These are phyloP conservation scores for Acropora yongei DNA, from an alignment of 64 coral and sea anemone genomes.

Conservation along the genomic window DNA sequence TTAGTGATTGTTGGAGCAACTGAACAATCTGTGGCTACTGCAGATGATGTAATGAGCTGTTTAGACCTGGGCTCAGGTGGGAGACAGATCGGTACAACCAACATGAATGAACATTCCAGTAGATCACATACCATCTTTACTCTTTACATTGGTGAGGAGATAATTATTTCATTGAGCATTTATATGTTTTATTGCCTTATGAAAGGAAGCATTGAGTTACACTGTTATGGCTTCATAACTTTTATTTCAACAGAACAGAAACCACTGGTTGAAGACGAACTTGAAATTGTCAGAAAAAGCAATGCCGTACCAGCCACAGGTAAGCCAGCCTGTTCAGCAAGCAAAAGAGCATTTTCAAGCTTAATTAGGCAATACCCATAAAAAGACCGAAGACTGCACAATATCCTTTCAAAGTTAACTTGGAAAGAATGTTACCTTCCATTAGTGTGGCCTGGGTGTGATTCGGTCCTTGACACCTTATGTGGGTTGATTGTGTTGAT, in stretches of 20 bases:
- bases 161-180: not conserved
- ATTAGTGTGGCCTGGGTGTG: too few relatives aligned
- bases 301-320: not conserved
- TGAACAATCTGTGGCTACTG: constrained; percentile 83
- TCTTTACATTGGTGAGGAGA: constrained; percentile 84
- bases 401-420: too few relatives aligned
- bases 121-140: constrained; percentile 99
- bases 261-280: not conserved
- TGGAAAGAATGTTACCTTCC: too few relatives aligned
- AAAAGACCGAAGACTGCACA: too few relatives aligned
- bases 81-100: constrained; percentile 89
- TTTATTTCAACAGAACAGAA: constrained; percentile 8
- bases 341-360: not conserved
- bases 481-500: too few relatives aligned
- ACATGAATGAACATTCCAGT: constrained; percentile 99
- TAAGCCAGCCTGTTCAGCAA: not conserved
- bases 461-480: too few relatives aligned
- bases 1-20: constrained; percentile 91
- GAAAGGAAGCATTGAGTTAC: too few relatives aligned
- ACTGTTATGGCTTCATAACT: too few relatives aligned
- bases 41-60: constrained; percentile 96
- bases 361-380: too few relatives aligned
- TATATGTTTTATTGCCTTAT: too few relatives aligned
- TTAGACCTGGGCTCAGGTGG: constrained; percentile 85
- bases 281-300: not conserved